These are phyloP conservation scores for Metallyticus violacea DNA, from an alignment of 2,888 invertebrate species.

Conservation along the genomic window DNA sequence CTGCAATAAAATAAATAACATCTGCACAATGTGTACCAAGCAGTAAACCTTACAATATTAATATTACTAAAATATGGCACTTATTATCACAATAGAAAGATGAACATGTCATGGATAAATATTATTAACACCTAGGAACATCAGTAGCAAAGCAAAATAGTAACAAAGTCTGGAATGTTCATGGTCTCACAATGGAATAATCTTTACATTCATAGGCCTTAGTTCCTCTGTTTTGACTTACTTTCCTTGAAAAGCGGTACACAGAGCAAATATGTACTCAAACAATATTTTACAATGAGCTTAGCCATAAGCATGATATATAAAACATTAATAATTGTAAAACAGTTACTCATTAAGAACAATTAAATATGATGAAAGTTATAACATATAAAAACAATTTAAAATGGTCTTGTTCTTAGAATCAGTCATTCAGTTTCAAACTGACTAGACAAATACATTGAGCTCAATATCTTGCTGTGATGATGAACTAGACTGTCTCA, in stretches of 20 bases:
- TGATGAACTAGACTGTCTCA: not conserved
- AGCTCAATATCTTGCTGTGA: not conserved
- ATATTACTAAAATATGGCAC: not conserved
- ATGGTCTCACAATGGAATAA: not conserved
- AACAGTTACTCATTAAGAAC: not conserved
- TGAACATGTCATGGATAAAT: not conserved
- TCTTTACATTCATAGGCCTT: not conserved
- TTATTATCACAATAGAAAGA: slow-evolving; percentile 2
- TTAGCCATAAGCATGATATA: not conserved
- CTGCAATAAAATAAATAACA: not conserved
- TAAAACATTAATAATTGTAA: not conserved
- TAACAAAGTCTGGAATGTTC: not conserved
- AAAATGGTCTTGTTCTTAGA: not conserved
- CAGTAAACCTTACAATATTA: not conserved
- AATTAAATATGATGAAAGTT: not conserved
- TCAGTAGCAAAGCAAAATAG: not conserved
- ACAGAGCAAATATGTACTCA: not conserved
- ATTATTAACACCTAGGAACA: not conserved
- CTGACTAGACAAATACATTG: slow-evolving; percentile 9
- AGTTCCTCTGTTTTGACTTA: not conserved
- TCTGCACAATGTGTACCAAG: not conserved
- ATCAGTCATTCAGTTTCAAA: not conserved
- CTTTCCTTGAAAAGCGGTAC: not conserved
- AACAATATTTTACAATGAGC: not conserved
- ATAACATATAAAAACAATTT: not conserved